Percentiles rank a stretch among this genome's conserved stretches.
phyloP scores from a whole-genome alignment of 2,797 vertebrate species.

The Coregonus suidteri region DNA sequence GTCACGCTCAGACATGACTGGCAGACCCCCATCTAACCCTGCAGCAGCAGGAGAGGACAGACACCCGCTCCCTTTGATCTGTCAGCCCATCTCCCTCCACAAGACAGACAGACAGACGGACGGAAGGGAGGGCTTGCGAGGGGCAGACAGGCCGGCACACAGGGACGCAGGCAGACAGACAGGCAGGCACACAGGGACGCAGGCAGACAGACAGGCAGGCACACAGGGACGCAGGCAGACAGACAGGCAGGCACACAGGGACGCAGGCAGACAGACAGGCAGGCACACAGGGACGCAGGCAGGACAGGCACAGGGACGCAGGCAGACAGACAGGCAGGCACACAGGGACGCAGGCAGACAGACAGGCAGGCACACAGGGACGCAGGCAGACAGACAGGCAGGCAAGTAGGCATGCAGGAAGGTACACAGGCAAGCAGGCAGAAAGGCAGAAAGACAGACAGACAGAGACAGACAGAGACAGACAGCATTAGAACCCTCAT shows the following conservation, averaged over 20 bases:
- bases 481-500: not conserved
- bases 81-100: not conserved
- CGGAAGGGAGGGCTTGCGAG: not conserved
- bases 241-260: not conserved
- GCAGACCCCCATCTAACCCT: constrained; percentile 1
- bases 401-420: not conserved
- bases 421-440: not conserved
- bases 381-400: constrained; percentile 7
- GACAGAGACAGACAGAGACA: not conserved
- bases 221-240: not conserved
- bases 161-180: constrained; percentile 1
- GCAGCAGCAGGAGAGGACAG: constrained; percentile 1
- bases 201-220: not conserved
- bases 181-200: not conserved
- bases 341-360: not conserved
- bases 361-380: not conserved
- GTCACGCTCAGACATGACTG: constrained; percentile 47
- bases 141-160: not conserved
- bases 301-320: not conserved
- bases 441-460: not conserved
- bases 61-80: not conserved
- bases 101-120: constrained; percentile 14
- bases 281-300: not conserved
- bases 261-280: constrained; percentile 10
- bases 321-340: not conserved